Conservation (phyloP, 1,140 invertebrate species). For the Drosophila obscura region DNA sequence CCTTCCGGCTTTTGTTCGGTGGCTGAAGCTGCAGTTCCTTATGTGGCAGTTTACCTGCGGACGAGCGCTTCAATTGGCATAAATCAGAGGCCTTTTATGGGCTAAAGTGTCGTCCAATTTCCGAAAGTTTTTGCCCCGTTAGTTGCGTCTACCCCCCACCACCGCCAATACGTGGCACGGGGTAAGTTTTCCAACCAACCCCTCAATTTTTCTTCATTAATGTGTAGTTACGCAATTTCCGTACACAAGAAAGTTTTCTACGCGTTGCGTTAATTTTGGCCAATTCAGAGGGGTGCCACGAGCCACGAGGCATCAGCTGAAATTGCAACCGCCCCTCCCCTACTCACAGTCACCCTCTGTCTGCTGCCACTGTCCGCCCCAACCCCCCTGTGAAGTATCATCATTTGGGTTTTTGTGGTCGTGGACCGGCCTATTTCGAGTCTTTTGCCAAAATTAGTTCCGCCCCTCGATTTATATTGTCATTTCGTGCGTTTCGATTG, state of each 20-base stretch:
- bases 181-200: constrained; percentile 27
- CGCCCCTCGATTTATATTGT: constrained; percentile 82
- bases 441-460: constrained; percentile 81
- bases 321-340: constrained; percentile 23
- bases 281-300: constrained; percentile 54
- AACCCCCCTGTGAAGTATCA: constrained; percentile 49
- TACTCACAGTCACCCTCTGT: constrained; percentile 8
- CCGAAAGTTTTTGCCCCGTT: constrained; percentile 48
- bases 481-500: constrained; percentile 82
- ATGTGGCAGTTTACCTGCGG: constrained; percentile 71
- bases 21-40: constrained; percentile 62
- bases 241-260: constrained; percentile 67
- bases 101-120: constrained; percentile 78
- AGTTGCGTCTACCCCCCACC: neutral
- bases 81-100: constrained; percentile 76
- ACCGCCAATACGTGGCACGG: neutral
- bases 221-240: constrained; percentile 78
- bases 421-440: constrained; percentile 72
- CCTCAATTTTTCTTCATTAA: constrained; percentile 77
- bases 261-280: constrained; percentile 76
- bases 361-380: constrained; percentile 2
- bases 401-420: constrained; percentile 71
- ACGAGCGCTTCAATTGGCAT: constrained; percentile 67
- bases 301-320: constrained; percentile 22
- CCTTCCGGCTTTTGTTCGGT: neutral